phyloP scores from a whole-genome alignment of 2,888 invertebrate species.

The Formica aserva region DNA sequence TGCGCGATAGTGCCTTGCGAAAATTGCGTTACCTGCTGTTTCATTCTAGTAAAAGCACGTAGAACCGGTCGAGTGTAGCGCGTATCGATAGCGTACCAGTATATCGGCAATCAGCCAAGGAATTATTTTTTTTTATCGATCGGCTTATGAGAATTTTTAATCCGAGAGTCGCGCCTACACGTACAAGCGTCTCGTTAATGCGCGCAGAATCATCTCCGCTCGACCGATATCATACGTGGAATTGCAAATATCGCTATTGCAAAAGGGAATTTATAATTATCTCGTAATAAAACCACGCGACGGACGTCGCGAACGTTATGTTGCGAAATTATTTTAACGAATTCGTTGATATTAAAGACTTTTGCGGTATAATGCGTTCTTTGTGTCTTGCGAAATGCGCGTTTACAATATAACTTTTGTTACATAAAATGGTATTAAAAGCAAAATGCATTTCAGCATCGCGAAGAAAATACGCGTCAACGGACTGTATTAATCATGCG shows the following conservation, averaged over 20 bases:
- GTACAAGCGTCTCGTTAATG: constrained; percentile 34
- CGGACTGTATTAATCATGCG: constrained; percentile 37
- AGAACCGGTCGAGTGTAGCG: background rate
- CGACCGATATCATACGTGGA: constrained; percentile 24
- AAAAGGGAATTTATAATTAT: constrained; percentile 40
- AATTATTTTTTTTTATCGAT: constrained; percentile 38
- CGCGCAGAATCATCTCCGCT: constrained; percentile 22
- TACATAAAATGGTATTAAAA: constrained; percentile 27
- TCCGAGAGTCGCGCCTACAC: background rate
- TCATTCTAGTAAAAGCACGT: constrained; percentile 42
- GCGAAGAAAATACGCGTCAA: constrained; percentile 32
- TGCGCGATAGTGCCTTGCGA: constrained; percentile 44
- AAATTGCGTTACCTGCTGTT: constrained; percentile 46
- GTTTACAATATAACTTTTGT: constrained; percentile 32
- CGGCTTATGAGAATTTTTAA: constrained; percentile 15
- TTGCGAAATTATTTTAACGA: constrained; percentile 38
- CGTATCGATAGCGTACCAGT: constrained; percentile 29
- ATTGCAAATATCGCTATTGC: constrained; percentile 32
- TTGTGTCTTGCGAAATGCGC: constrained; percentile 4
- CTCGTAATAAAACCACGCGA: background rate
- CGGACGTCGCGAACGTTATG: constrained; percentile 7
- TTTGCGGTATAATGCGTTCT: constrained; percentile 12
- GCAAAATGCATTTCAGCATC: constrained; percentile 20
- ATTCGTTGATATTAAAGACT: constrained; percentile 40
- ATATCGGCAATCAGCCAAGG: constrained; percentile 36